A percentile compares a stretch with the other conserved stretches of the same genome.
Conservation (phyloP, 2,113 vertebrate species). For the Colossoma macropomum region DNA sequence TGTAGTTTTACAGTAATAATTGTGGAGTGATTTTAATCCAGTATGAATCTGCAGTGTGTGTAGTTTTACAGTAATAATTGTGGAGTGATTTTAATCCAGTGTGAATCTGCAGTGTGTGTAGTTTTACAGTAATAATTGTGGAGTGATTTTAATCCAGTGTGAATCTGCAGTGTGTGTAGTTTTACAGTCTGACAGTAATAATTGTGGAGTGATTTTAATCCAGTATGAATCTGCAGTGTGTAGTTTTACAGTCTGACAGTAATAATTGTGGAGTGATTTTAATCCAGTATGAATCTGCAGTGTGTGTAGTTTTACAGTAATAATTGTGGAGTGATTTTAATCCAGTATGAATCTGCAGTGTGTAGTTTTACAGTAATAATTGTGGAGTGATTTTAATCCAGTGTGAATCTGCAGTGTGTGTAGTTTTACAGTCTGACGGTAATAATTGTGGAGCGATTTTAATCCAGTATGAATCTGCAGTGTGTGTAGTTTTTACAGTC, state of each 20-base stretch:
- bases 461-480: too few species aligned
- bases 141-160: background rate
- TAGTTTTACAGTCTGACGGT: too few species aligned
- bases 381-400: background rate
- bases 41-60: background rate
- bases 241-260: too few species aligned
- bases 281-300: background rate
- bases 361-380: too few species aligned
- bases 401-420: background rate
- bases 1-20: background rate
- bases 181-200: too few species aligned
- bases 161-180: background rate
- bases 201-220: too few species aligned
- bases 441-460: too few species aligned
- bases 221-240: too few species aligned
- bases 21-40: background rate
- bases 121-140: background rate
- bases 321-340: too few species aligned
- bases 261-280: background rate
- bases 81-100: background rate
- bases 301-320: background rate
- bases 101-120: background rate
- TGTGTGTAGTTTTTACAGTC: background rate
- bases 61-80: too few species aligned
- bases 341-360: too few species aligned